Conservation (phyloP, 2,797 vertebrate genomes). For the Lates japonicus region DNA sequence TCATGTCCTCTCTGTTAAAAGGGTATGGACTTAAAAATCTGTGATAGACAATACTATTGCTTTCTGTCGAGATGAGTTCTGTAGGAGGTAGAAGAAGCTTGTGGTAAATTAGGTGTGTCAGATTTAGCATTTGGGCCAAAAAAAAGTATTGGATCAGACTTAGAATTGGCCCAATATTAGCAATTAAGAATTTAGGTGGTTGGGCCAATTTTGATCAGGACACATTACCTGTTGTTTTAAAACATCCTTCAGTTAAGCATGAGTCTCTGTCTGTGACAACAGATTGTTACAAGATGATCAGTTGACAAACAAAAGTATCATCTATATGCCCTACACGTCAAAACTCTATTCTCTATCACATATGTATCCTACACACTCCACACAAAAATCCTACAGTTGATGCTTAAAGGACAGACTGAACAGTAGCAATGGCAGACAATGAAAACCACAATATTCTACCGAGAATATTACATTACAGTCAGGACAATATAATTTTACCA, state of each 20-base stretch:
- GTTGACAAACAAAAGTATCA: background rate
- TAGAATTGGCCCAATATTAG: no score
- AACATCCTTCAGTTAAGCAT: background rate
- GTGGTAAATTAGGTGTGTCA: background rate
- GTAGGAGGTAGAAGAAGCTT: background rate
- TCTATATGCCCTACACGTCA: background rate
- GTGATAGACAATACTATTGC: background rate
- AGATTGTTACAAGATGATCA: background rate
- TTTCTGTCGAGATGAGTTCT: background rate
- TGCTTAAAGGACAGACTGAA: background rate
- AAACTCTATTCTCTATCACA: background rate
- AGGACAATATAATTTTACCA: no score
- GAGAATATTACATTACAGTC: no score
- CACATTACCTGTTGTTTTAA: conserved; percentile 1
- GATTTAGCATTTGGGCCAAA: background rate
- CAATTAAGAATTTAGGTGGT: no score
- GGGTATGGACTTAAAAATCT: background rate
- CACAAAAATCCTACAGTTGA: background rate
- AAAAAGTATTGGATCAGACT: no score
- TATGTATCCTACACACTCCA: background rate
- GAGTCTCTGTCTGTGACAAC: background rate
- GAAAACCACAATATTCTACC: no score
- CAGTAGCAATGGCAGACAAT: no score
- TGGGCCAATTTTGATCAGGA: no score
- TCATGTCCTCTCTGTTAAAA: background rate